Percentiles rank a stretch among this genome's conserved stretches.
Evolutionary conservation across 2,113 vertebrate genomes (phyloP).

Genomic region (Dunckerocampus dactyliophorus): DNA sequence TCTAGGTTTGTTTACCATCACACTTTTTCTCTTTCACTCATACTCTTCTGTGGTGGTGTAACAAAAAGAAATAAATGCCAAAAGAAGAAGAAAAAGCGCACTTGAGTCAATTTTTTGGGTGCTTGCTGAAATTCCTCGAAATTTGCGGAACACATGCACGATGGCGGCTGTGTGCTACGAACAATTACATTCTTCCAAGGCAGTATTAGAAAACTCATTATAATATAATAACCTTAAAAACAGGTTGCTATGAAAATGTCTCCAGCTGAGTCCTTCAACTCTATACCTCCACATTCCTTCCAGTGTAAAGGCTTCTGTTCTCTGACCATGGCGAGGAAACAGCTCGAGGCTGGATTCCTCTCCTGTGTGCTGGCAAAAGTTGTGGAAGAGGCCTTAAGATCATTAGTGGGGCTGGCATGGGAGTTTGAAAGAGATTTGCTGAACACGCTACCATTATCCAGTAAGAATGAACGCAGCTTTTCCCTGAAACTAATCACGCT

Average conservation of each 20-base stretch:
- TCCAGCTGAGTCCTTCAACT: conserved; percentile 63
- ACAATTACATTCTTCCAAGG: conserved; percentile 3
- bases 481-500: conserved; percentile 62
- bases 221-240: too few relatives aligned
- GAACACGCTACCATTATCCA: conserved; percentile 68
- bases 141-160: too few relatives aligned
- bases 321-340: conserved; percentile 48
- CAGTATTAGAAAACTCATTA: conserved; percentile 32
- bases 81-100: too few relatives aligned
- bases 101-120: too few relatives aligned
- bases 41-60: too few relatives aligned
- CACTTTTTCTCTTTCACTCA: too few relatives aligned
- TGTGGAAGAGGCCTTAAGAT: conserved; percentile 67
- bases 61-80: too few relatives aligned
- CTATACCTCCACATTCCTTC: conserved; percentile 53
- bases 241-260: conserved; percentile 24
- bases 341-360: conserved; percentile 57
- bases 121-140: too few relatives aligned
- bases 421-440: conserved; percentile 63
- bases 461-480: conserved; percentile 59
- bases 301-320: conserved; percentile 48
- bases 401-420: conserved; percentile 67
- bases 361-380: conserved; percentile 53
- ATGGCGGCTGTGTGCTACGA: too few relatives aligned
- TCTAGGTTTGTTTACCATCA: too few relatives aligned